phyloP scores from a whole-genome alignment of 2,113 vertebrate species.

The Varanus salvator region DNA sequence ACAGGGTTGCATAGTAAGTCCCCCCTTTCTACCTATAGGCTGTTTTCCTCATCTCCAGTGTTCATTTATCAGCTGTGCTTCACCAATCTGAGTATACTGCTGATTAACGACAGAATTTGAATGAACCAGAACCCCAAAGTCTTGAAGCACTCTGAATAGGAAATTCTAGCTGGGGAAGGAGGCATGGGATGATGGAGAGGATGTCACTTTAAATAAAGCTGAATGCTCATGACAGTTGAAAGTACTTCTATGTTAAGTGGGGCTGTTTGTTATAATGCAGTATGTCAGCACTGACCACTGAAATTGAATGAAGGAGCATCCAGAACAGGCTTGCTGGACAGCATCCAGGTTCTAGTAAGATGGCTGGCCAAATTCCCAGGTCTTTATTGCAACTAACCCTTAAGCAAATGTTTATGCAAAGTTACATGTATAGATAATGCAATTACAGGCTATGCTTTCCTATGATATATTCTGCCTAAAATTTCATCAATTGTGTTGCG shows the following conservation, averaged over 20 bases:
- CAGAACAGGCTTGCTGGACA: constrained; percentile 56
- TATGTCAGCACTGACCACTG: constrained; percentile 65
- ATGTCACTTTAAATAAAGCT: constrained; percentile 73
- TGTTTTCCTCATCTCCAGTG: constrained; percentile 34
- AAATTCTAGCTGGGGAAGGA: constrained; percentile 65
- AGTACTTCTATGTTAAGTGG: constrained; percentile 62
- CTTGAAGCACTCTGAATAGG: constrained; percentile 67
- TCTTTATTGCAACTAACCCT: constrained; percentile 37
- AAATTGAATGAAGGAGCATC: constrained; percentile 48
- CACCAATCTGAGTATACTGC: constrained; percentile 20
- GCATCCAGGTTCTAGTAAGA: constrained; percentile 51
- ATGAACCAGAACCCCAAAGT: constrained; percentile 52
- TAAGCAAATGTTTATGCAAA: constrained; percentile 14
- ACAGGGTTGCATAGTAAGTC: neutral
- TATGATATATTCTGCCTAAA: neutral
- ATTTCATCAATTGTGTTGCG: neutral
- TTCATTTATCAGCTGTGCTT: constrained; percentile 23
- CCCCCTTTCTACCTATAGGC: neutral
- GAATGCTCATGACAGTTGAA: constrained; percentile 69
- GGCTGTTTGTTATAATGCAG: constrained; percentile 58
- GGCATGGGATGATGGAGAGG: constrained; percentile 51
- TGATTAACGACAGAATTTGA: constrained; percentile 46
- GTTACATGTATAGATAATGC: neutral
- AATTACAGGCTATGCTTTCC: neutral
- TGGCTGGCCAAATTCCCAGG: constrained; percentile 39